Base-by-base conservation (phyloP, 2,113 vertebrate genomes). In the Scartelaos histophorus region DNA sequence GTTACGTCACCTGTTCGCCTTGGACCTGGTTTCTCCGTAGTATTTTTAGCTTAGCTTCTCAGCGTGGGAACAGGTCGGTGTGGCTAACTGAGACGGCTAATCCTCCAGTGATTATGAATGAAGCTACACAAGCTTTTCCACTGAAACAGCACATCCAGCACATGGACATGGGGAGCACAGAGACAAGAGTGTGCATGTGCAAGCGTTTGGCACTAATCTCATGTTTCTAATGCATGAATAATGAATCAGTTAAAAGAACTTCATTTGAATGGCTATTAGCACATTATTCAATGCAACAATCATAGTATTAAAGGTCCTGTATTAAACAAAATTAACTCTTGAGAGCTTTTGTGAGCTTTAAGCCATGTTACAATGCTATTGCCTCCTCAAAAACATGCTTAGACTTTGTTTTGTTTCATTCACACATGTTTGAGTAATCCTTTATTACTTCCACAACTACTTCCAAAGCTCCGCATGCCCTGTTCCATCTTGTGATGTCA, bases 11-110 rank as follows among this genome's bases (percentile, higher is more conserved):
- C 46, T 12, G 51, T 19, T 34, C 60, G 73, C 58, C 68, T 66
- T 29, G 45, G 53, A 3, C 2, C 71, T 16, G 45, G 54, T 53
- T 56, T 60, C 38, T 51, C 56, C 3, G 0, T n/a, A 57, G 43
- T 86, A 86, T 84, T 75, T 86, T 78, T 78, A 87, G 76, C 58
- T 35, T 17, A 17, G 67, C 47, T 65, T 21, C 73, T 34, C 65
- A 34, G 69, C 25, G 51, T 71, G 68, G 69, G 35, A 67, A 56
- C 43, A 53, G 61, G 73, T 45, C 13, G 46, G 49, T 70, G 73
- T 9, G 45, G 53, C 29, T 67, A 38, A 53, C 35, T 58, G 47
- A 45, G 34, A 6, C 0, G 0, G 47, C 21, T 73, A 71, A 80
- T 83, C 82, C 69, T 54, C 51, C 11, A 45, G 58, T 49, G 82